phyloP scores from a whole-genome alignment of 2,888 invertebrate genomes.

The Boloria euphrosyne region DNA sequence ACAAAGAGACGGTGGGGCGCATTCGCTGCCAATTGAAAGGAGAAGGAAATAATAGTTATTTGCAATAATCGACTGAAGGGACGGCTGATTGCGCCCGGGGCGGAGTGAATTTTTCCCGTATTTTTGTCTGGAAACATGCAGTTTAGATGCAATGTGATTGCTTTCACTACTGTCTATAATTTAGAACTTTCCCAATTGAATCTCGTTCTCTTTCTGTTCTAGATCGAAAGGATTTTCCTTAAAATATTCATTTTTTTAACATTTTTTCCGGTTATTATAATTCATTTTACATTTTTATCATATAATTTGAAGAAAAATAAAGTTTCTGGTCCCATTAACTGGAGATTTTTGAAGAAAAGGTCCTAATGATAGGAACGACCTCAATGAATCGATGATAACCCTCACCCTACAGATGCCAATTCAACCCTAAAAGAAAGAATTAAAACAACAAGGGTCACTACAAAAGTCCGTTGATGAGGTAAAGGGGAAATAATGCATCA shows the following conservation, averaged over 20 bases:
- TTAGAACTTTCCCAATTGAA: constrained; percentile 1
- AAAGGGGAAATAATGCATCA: constrained; percentile 80
- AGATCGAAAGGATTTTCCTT: background rate
- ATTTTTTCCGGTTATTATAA: background rate
- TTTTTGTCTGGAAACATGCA: constrained; percentile 57
- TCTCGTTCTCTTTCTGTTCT: background rate
- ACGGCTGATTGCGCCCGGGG: constrained; percentile 78
- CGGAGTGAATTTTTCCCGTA: constrained; percentile 60
- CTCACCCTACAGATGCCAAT: constrained; percentile 47
- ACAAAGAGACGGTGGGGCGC: constrained; percentile 56
- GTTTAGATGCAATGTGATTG: constrained; percentile 39
- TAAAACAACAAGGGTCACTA: constrained; percentile 74
- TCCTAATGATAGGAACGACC: constrained; percentile 6
- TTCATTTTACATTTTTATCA: too few species aligned
- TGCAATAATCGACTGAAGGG: constrained; percentile 77
- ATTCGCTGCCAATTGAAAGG: constrained; percentile 72
- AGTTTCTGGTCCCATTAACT: background rate
- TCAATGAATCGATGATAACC: constrained; percentile 34
- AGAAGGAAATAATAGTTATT: constrained; percentile 75
- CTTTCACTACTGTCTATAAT: constrained; percentile 9
- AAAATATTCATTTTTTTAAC: background rate
- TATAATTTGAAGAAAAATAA: too few species aligned
- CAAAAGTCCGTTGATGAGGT: constrained; percentile 77
- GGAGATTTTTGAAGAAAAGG: constrained; percentile 2
- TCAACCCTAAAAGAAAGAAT: constrained; percentile 75